Evolutionary conservation across 2,797 vertebrate species (phyloP).

Genomic region (Poecilia gillii): DNA sequence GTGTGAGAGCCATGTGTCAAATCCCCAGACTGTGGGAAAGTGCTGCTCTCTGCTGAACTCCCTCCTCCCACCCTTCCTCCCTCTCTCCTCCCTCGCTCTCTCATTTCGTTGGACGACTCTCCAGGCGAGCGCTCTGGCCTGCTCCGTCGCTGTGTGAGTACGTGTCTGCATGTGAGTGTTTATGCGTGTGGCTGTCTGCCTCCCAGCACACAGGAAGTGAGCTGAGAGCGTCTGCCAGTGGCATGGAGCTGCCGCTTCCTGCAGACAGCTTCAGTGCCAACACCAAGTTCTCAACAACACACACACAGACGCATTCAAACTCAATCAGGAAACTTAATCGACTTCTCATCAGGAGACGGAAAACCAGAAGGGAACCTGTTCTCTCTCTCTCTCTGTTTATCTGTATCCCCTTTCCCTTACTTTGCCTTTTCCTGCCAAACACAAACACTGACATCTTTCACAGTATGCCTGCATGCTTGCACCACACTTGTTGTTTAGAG

Average conservation of each 20-base stretch:
- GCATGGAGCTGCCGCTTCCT: constrained; percentile 85
- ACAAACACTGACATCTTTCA: constrained; percentile 65
- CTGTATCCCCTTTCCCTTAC: constrained; percentile 54
- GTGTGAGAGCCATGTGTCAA: constrained; percentile 98
- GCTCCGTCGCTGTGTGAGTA: constrained; percentile 66
- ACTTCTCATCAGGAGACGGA: constrained; percentile 55
- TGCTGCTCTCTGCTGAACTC: constrained; percentile 92
- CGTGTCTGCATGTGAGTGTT: constrained; percentile 42
- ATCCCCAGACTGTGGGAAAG: constrained; percentile 99
- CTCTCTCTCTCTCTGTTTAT: constrained; percentile 65
- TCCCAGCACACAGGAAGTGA: constrained; percentile 84
- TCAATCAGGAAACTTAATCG: constrained; percentile 41
- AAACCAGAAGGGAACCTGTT: constrained; percentile 59
- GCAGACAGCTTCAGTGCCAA: constrained; percentile 82
- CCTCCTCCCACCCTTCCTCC: constrained; percentile 66
- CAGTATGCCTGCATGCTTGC: constrained; percentile 19
- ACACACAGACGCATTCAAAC: constrained; percentile 19
- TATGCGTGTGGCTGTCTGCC: constrained; percentile 58
- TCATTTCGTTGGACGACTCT: constrained; percentile 80
- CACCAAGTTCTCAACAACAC: constrained; percentile 57
- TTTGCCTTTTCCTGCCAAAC: constrained; percentile 50
- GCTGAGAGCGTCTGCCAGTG: constrained; percentile 81
- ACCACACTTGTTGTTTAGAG: constrained; percentile 48
- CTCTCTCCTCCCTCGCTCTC: constrained; percentile 69
- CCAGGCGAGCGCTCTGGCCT: constrained; percentile 88